phyloP scores from a whole-genome alignment of 2,113 vertebrate species.

The Periophthalmus modestus region DNA sequence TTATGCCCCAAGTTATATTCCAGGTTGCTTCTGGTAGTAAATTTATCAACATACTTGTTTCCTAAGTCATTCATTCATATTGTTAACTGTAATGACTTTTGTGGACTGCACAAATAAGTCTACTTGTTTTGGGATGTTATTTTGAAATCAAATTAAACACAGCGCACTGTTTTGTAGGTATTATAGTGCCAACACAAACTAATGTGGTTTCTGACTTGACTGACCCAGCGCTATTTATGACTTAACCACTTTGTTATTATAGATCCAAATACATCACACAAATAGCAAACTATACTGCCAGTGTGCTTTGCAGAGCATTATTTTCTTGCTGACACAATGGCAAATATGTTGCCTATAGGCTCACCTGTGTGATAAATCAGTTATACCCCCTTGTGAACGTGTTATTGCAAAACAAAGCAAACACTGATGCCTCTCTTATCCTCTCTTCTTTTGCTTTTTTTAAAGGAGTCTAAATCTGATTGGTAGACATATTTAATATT shows the following conservation, averaged over 20 bases:
- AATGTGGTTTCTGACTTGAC: conserved; percentile 24
- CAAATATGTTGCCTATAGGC: conserved; percentile 38
- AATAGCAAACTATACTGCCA: neutral
- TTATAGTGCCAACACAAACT: conserved; percentile 8
- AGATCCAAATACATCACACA: neutral
- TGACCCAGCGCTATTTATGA: conserved; percentile 15
- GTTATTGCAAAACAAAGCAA: conserved; percentile 69
- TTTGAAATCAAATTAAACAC: conserved; percentile 23
- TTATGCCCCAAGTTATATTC: conserved; percentile 10
- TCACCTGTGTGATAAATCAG: conserved; percentile 33
- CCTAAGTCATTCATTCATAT: neutral
- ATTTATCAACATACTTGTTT: neutral
- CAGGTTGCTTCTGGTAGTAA: neutral
- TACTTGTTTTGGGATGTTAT: conserved; percentile 7
- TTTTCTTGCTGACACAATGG: conserved; percentile 15
- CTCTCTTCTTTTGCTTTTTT: conserved; percentile 49
- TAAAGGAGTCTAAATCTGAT: conserved; percentile 50
- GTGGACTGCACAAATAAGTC: neutral
- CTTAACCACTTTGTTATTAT: neutral
- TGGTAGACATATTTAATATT: conserved; percentile 57
- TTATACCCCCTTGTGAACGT: conserved; percentile 27
- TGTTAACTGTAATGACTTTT: neutral
- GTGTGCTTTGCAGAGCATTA: neutral
- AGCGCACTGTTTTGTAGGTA: conserved; percentile 10
- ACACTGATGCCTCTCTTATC: conserved; percentile 60